Evolutionary conservation across 1,140 invertebrate species (phyloP).

Genomic region (Portunus trituberculatus): DNA sequence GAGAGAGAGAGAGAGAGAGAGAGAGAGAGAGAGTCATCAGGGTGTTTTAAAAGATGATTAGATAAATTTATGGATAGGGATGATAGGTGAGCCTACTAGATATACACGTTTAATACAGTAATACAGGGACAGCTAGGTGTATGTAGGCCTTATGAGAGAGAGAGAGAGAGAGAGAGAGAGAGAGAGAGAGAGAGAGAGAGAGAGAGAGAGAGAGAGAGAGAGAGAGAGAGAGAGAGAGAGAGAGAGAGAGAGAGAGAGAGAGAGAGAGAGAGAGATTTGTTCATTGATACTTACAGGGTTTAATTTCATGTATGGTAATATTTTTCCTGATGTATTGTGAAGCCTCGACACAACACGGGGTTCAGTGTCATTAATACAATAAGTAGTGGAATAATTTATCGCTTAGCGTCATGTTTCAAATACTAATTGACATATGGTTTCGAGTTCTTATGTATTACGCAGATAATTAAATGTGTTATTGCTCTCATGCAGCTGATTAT

Average conservation of each 20-base stretch:
- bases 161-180: neutral
- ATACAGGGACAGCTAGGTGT: too few species aligned
- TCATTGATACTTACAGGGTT: too few species aligned
- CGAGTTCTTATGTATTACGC: neutral
- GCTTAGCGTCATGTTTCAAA: neutral
- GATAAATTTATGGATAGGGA: too few species aligned
- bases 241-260: conserved; percentile 29
- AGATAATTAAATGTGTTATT: neutral
- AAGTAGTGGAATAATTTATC: too few species aligned
- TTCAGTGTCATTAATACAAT: too few species aligned
- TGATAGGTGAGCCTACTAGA: too few species aligned
- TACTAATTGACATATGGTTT: neutral
- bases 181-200: conserved; percentile 37
- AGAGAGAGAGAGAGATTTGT: neutral
- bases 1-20: neutral
- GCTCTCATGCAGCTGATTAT: too few species aligned
- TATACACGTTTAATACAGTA: too few species aligned
- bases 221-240: conserved; percentile 35
- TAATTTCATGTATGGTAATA: too few species aligned
- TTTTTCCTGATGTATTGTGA: neutral
- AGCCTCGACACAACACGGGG: neutral
- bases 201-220: conserved; percentile 53
- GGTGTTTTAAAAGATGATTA: too few species aligned
- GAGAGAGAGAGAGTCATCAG: neutral
- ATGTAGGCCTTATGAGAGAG: too few species aligned